Conservation (phyloP, 1,140 invertebrate species). For the Palaemon carinicauda region DNA sequence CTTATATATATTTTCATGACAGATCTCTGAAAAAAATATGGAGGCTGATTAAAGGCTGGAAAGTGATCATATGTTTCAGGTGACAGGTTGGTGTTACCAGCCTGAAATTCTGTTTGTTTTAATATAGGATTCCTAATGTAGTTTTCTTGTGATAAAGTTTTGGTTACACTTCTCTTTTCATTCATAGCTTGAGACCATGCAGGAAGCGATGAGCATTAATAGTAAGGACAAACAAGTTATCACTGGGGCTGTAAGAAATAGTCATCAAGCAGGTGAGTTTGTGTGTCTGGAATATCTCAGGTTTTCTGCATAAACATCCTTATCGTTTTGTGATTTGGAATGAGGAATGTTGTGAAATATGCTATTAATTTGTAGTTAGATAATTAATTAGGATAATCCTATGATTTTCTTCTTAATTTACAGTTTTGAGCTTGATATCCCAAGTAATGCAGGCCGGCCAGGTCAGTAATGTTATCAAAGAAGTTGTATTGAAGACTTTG, state of each 20-base stretch:
- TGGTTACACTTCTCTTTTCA: too few species aligned
- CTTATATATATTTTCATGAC: too few species aligned
- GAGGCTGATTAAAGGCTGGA: too few species aligned
- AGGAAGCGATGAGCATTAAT: slow-evolving; percentile 58
- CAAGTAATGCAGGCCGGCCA: slow-evolving; percentile 58
- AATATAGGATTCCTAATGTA: too few species aligned
- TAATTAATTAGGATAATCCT: too few species aligned
- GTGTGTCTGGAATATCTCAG: background rate
- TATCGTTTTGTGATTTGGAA: background rate
- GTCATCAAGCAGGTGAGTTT: slow-evolving; percentile 51
- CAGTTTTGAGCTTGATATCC: slow-evolving; percentile 56
- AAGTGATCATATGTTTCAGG: too few species aligned
- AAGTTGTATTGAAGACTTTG: slow-evolving; percentile 55
- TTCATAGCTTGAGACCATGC: slow-evolving; percentile 56
- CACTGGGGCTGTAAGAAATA: slow-evolving; percentile 43
- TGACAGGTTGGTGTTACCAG: too few species aligned
- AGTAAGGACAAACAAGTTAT: slow-evolving; percentile 54
- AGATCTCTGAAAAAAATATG: too few species aligned
- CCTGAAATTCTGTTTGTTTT: too few species aligned
- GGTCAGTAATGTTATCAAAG: slow-evolving; percentile 57
- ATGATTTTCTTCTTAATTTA: background rate
- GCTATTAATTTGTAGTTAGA: background rate
- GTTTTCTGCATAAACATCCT: background rate
- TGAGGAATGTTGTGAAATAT: background rate
- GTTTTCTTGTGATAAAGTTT: too few species aligned